Evolutionary conservation across 2,113 vertebrate species (phyloP), one percentile per base, ranked within the genome.

Genomic region (Zosterops pallidus): DNA sequence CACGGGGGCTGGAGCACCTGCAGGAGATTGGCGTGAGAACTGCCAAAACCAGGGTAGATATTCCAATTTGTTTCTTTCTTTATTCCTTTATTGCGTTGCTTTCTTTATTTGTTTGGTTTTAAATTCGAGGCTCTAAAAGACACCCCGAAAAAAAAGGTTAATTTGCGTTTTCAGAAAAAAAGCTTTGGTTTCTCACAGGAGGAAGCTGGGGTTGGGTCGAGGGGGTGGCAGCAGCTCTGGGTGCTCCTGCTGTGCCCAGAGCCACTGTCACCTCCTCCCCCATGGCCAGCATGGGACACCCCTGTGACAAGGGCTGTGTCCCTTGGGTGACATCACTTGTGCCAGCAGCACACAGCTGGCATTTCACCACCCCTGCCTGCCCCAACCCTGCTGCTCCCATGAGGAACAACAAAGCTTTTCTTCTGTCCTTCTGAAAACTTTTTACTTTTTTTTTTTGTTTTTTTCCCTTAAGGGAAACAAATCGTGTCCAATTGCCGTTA

Each of bases 1-100:
- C 97, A 70, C 10, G 44, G 75, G 89, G 90, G 92, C 96, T 83
- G 70, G 95, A 96, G 94, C 92, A 91, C 75, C 89, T 75, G 81
- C 69, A 57, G 84, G 68, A 52, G 70, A 63, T 93, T 79, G 76
- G 72, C 9, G 0, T 81, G 16, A 63, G 85, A 86, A 93, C 96
- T 83, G 83, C 90, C 92, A 81, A 88, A 95, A 33, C 86, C 80
- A 47, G 79, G 79, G 86, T 86, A 92, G 92, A 70, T 75, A 60
- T 46, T 88, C 67, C 13, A 52, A 90, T 55, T 55, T 80, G 29
- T 80, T 89, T 62, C 55, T 83, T 83, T 94, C 35, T 95, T 95
- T 89, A 82, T 92, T 91, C 62, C 85, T 96, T 96, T 93, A 85
- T 88, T 96, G 31, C 6, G 59, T 93, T 96, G 90, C 46, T 93